These are phyloP conservation scores for Cryptoprocta ferox DNA, from an alignment of 2,797 vertebrate species.

Conservation along the genomic window DNA sequence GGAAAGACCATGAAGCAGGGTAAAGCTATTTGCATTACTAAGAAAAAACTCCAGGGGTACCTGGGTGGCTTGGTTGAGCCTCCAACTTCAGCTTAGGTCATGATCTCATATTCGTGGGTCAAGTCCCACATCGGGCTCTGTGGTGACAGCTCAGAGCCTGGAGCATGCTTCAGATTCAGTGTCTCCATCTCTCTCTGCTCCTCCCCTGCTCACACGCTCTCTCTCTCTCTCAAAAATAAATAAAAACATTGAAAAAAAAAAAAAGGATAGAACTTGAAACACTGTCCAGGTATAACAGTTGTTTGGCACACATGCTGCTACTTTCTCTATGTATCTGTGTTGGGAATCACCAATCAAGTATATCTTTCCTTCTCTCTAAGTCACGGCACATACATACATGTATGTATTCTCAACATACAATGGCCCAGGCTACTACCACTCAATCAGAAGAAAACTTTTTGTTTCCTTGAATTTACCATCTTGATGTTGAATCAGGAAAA, in stretches of 20 bases:
- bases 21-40: neutral
- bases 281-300: neutral
- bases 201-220: no score
- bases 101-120: no score
- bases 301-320: neutral
- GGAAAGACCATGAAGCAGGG: neutral
- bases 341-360: neutral
- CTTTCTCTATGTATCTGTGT: neutral
- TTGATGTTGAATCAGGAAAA: neutral
- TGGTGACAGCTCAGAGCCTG: no score
- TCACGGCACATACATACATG: neutral
- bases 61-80: no score
- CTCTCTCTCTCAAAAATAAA: no score
- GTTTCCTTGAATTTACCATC: neutral
- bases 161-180: no score
- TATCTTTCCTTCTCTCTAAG: neutral
- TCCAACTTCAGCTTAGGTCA: no score
- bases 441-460: neutral
- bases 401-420: neutral
- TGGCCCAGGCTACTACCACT: neutral
- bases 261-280: neutral
- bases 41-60: neutral
- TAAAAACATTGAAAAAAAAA: no score
- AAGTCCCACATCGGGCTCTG: no score
- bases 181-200: no score